A percentile compares a stretch with the other conserved stretches of the same genome.
These are phyloP conservation scores for Lochmaea capreae DNA, from an alignment of 2,888 invertebrate genomes.

Conservation along the genomic window DNA sequence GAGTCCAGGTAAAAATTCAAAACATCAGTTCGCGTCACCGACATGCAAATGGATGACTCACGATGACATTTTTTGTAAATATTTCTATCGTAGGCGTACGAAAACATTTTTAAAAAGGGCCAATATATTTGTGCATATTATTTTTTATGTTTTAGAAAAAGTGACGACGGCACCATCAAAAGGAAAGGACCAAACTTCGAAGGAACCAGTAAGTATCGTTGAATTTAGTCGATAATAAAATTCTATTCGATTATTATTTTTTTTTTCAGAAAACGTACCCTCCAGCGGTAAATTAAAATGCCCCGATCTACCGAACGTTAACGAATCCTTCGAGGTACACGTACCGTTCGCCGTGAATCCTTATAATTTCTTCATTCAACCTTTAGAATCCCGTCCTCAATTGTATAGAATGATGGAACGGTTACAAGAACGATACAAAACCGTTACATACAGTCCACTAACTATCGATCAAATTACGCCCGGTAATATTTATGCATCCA, in stretches of 20 bases:
- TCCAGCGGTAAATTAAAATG: slow-evolving; percentile 61
- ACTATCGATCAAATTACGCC: slow-evolving; percentile 59
- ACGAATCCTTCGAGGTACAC: slow-evolving; percentile 76
- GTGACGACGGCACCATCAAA: neutral
- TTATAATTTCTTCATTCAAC: slow-evolving; percentile 76
- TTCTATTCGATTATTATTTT: neutral
- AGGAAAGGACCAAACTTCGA: neutral
- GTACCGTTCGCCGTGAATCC: slow-evolving; percentile 84
- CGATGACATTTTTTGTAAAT: too few species aligned
- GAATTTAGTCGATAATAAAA: neutral
- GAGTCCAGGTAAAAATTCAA: neutral
- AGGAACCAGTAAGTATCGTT: neutral
- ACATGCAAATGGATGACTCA: too few species aligned
- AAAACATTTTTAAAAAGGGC: too few species aligned
- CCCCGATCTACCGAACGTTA: slow-evolving; percentile 66
- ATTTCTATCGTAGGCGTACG: too few species aligned
- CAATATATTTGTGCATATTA: too few species aligned
- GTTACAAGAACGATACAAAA: slow-evolving; percentile 73
- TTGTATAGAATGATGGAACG: slow-evolving; percentile 74
- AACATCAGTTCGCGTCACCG: too few species aligned
- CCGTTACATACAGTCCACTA: slow-evolving; percentile 67
- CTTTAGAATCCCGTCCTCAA: slow-evolving; percentile 64
- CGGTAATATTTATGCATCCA: slow-evolving; percentile 78
- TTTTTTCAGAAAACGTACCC: slow-evolving; percentile 55
- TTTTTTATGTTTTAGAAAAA: neutral